These are phyloP conservation scores for Gymnocypris eckloni DNA, from an alignment of 2,797 vertebrate species.

Conservation along the genomic window DNA sequence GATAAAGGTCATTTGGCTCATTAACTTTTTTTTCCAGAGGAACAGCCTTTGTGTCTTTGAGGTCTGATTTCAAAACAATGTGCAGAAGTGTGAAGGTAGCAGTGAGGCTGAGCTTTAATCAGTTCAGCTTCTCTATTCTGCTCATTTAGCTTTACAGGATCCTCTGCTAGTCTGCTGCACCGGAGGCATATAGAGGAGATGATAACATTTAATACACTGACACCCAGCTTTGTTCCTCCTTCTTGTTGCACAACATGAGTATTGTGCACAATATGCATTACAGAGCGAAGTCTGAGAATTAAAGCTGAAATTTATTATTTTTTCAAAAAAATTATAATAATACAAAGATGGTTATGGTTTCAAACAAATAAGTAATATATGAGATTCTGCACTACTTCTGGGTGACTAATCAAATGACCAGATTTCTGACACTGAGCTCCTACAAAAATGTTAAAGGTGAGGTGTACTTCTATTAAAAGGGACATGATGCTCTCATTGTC, in stretches of 20 bases:
- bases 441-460: background rate
- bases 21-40: constrained; percentile 32
- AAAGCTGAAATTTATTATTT: background rate
- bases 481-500: background rate
- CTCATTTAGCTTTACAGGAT: constrained; percentile 67
- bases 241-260: constrained; percentile 2
- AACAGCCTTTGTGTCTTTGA: constrained; percentile 36
- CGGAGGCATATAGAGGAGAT: constrained; percentile 69
- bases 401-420: background rate
- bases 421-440: background rate
- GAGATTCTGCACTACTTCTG: background rate
- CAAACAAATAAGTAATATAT: background rate
- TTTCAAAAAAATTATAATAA: background rate
- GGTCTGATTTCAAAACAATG: constrained; percentile 33
- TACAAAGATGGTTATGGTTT: background rate
- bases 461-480: background rate
- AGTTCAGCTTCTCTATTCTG: constrained; percentile 66
- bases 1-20: constrained; percentile 50
- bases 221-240: constrained; percentile 57
- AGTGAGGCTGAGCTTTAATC: constrained; percentile 60
- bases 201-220: constrained; percentile 65
- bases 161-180: constrained; percentile 68
- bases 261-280: background rate
- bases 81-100: constrained; percentile 4
- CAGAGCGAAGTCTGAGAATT: background rate